Conservation (phyloP, 1,140 invertebrate genomes). For the Drosophila kepulauana region DNA sequence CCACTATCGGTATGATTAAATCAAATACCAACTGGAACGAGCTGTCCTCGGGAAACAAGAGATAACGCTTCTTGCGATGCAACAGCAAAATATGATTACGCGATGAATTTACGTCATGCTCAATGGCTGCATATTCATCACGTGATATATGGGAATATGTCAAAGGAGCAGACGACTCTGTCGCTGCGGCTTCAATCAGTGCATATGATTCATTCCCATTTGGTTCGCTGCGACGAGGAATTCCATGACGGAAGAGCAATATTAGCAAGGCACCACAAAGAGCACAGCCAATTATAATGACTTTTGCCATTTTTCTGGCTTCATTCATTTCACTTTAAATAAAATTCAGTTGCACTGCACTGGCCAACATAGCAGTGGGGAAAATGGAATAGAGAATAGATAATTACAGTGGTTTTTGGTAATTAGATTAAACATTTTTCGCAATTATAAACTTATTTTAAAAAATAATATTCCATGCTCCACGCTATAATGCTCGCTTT, state of each 20-base stretch:
- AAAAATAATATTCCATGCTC: neutral
- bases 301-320: conserved; percentile 55
- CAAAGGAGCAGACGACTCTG: neutral
- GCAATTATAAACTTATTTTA: neutral
- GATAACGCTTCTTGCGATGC: conserved; percentile 87
- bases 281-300: conserved; percentile 62
- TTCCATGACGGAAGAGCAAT: conserved; percentile 22
- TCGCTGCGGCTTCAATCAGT: neutral
- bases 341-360: conserved; percentile 35
- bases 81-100: conserved; percentile 57
- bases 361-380: conserved; percentile 18
- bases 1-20: conserved; percentile 80
- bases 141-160: neutral
- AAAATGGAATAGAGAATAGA: neutral
- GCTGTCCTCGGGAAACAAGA: conserved; percentile 92
- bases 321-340: conserved; percentile 18
- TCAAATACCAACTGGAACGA: conserved; percentile 88
- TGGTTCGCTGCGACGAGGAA: neutral
- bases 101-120: neutral
- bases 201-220: conserved; percentile 10
- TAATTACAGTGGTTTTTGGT: neutral
- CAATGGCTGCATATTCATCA: neutral
- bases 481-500: neutral
- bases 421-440: neutral
- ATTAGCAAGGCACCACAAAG: conserved; percentile 40